Evolutionary conservation across 2,888 invertebrate genomes (phyloP), one percentile per base, ranked within the genome.

Genomic region (Carpatolechia fugitivella): DNA sequence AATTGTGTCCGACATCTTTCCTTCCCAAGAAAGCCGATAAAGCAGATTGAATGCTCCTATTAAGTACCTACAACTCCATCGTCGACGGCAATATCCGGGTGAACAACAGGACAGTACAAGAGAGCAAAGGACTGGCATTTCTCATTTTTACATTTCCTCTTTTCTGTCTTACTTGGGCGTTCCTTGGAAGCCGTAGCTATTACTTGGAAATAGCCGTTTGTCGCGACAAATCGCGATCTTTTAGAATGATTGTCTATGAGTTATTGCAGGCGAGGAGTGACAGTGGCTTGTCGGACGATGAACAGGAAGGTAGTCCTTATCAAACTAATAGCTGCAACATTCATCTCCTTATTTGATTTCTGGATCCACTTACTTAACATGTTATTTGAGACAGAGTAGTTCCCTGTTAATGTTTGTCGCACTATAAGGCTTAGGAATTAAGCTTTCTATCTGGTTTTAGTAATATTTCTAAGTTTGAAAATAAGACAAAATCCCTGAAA

Each of bases 221-320:
- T 62, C 58, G 66, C 66, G 75, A 83, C 76, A 77, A 80, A 83
- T 83, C 73, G 79, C 71, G 76, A 76, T 79, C 70, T 71, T 66
- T 68, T 64, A 71, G 64, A 73, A 72, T 74, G 78, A 82, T 81
- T 80, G 71, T 67, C 57, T 60, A 63, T 76, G 78, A 80, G 72
- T 76, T 79, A 80, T 77, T 75, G 71, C 68, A 55, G 56, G 55
- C 52, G 56, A 50, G 53, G 29, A 38, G 10, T 7, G 55, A 63
- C 64, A 72, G 64, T 47, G 56, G 1, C n/a, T 10, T 29, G 4
- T 14, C 47, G 40, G n/a, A 50, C 24, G 35, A 30, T 7, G 36
- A 49, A 13, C 54, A 11, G 7, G 14, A 47, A 13, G 13, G 3
- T 38, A 11, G 5, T 5, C 35, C 11, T n/a, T 3, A 24, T 4